A percentile compares a stretch with the other conserved stretches of the same genome.
phyloP scores from a whole-genome alignment of 2,797 vertebrate species.

The Tapera naevia region DNA sequence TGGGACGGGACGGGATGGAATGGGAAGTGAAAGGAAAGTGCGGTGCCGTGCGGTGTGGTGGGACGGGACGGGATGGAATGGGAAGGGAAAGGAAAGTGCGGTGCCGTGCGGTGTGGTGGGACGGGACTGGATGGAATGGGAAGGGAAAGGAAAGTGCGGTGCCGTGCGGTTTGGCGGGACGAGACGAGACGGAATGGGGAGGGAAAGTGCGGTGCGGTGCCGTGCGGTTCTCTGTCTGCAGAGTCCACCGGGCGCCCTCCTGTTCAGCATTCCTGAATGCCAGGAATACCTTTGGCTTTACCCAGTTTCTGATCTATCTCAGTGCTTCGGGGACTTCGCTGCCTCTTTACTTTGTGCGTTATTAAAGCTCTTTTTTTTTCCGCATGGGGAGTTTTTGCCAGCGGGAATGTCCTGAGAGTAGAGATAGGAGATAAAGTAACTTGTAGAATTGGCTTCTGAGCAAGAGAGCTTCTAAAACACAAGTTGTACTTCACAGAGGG shows the following conservation, averaged over 20 bases:
- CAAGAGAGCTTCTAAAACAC: not conserved
- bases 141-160: too few relatives aligned
- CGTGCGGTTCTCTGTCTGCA: too few relatives aligned
- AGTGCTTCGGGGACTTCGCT: rapidly evolving
- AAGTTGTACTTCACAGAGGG: not conserved
- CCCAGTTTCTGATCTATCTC: not conserved
- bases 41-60: too few relatives aligned
- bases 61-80: too few relatives aligned
- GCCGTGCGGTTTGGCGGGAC: too few relatives aligned
- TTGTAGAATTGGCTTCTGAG: not conserved
- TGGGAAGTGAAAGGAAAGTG: too few relatives aligned
- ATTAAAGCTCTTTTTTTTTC: rapidly evolving
- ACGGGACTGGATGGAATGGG: too few relatives aligned
- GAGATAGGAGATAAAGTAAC: conserved; percentile 11
- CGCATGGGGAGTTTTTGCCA: not conserved
- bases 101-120: too few relatives aligned
- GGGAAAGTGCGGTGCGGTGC: not conserved
- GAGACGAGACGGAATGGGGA: too few relatives aligned
- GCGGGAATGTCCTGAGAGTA: not conserved
- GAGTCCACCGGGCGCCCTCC: not conserved
- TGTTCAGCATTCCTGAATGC: rapidly evolving
- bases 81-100: too few relatives aligned
- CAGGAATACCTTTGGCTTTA: not conserved
- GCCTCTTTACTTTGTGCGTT: not conserved
- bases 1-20: too few relatives aligned